Evolutionary conservation across 35 echinoderm and acorn worm species (phyloP), one percentile per base, ranked within the genome.

Genomic region (Amphiura filiformis): DNA sequence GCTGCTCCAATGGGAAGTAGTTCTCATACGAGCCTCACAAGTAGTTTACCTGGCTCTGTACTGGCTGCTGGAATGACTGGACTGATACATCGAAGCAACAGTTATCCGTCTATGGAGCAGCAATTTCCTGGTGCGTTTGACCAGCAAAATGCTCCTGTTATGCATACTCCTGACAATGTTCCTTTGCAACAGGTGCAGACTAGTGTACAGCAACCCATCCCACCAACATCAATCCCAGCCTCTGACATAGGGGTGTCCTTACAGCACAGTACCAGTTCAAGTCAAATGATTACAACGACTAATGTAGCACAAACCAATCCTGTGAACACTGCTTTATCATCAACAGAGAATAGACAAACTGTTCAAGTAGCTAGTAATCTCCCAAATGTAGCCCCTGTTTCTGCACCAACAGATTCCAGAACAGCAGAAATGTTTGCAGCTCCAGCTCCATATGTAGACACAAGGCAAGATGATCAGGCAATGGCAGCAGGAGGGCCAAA

Each of bases 81-180:
- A n/a, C n/a, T n/a, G 44, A 70, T 70, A 70, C 61, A 70, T 70
- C 61, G 61, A 70, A 70, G 61, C 26, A 70, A 70, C 61, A 70
- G 61, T n/a, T 70, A 70, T 70, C 61, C 61, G 26, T 70, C 61
- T 15, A 70, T 70, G 4, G 61, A 70, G 28, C 61, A 70, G 26
- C 61, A 70, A 23, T 52, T 52, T 52, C 7, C 44, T 11, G 20
- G 44, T 52, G 44, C 44, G 44, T 26, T 70, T 70, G 61, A 70
- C 61, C 61, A 70, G 61, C n/a, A n/a, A n/a, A n/a, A n/a, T n/a
- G n/a, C n/a, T n/a, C 7, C 7, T 70, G 61, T 23, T 23, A 70
- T 70, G 61, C 26, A 70, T 70, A 3, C 61, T 70, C 2, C 61
- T 26, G 61, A 70, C 2, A 70, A 30, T 23, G 3, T 4, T 5